A percentile compares a stretch with the other conserved stretches of the same genome.
Evolutionary conservation across 2,113 vertebrate genomes (phyloP).

Genomic region (Campylomormyrus numenius): DNA sequence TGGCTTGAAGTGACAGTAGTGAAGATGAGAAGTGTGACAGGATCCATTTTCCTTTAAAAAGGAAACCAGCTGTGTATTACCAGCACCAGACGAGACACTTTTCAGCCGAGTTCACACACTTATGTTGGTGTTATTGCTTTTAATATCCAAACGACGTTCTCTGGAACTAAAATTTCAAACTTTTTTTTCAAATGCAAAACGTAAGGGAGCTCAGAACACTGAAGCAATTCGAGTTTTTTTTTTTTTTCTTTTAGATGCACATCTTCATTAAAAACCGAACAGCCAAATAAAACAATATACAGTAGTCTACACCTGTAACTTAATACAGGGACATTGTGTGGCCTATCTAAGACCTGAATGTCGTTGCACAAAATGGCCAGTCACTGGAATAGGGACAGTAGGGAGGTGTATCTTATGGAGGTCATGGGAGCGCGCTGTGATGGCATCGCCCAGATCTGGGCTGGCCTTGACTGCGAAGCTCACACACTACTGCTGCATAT

Average conservation of each 20-base stretch:
- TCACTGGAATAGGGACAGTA: conserved; percentile 26
- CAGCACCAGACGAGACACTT: not conserved
- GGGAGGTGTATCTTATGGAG: not conserved
- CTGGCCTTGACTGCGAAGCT: not conserved
- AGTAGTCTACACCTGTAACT: not conserved
- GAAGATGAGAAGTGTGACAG: not conserved
- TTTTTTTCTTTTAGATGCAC: not conserved
- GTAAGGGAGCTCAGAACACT: not conserved
- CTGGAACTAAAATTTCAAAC: not conserved
- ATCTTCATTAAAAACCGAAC: not conserved
- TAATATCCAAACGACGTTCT: not conserved
- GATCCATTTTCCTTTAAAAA: not conserved
- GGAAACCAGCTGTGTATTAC: not conserved
- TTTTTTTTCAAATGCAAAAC: not conserved
- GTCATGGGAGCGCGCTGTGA: not conserved
- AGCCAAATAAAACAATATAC: conserved; percentile 14
- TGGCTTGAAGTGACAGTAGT: not conserved
- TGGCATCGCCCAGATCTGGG: not conserved
- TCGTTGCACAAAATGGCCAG: not conserved
- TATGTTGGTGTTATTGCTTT: conserved; percentile 4
- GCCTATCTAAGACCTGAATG: not conserved
- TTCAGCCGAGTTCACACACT: not conserved
- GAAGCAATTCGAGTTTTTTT: not conserved
- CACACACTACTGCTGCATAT: not conserved
- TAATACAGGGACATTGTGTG: not conserved